Conservation (phyloP, 1,140 invertebrate genomes). For the Drosophila jambulina region DNA sequence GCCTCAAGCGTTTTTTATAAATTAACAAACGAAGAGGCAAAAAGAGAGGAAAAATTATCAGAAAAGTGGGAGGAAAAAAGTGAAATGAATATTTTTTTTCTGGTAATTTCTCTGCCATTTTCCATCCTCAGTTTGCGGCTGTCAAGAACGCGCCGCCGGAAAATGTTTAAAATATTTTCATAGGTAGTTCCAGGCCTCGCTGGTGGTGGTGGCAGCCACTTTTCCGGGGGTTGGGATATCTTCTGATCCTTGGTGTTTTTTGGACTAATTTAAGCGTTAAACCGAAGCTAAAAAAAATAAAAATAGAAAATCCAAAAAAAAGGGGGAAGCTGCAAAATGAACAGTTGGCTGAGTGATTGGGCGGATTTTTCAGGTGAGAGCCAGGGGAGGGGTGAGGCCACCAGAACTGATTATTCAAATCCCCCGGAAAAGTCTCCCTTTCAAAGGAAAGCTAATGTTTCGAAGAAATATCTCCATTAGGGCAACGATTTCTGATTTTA, state of each 20-base stretch:
- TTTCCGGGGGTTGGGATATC: conserved; percentile 30
- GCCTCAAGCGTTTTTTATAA: conserved; percentile 81
- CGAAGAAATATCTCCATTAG: neutral
- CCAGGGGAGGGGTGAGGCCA: neutral
- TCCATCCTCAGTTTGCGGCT: conserved; percentile 35
- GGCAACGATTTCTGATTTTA: neutral
- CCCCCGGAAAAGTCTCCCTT: conserved; percentile 1
- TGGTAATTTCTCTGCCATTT: conserved; percentile 52
- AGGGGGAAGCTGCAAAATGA: conserved; percentile 55
- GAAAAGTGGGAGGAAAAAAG: conserved; percentile 45
- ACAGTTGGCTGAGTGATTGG: conserved; percentile 62
- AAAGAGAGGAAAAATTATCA: conserved; percentile 71
- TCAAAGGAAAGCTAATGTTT: neutral
- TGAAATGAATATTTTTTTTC: conserved; percentile 77
- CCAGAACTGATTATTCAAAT: conserved; percentile 34
- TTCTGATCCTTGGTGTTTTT: conserved; percentile 46
- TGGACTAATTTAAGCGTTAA: conserved; percentile 71
- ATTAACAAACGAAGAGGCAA: conserved; percentile 73
- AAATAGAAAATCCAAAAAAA: neutral
- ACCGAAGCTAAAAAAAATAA: conserved; percentile 28
- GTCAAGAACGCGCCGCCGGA: conserved; percentile 36
- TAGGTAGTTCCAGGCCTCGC: conserved; percentile 45
- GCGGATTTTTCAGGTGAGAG: conserved; percentile 21
- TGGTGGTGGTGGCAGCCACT: conserved; percentile 18
- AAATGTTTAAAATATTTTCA: conserved; percentile 59